Conservation (phyloP, 2,113 vertebrate species). For the Podarcis raffonei region DNA sequence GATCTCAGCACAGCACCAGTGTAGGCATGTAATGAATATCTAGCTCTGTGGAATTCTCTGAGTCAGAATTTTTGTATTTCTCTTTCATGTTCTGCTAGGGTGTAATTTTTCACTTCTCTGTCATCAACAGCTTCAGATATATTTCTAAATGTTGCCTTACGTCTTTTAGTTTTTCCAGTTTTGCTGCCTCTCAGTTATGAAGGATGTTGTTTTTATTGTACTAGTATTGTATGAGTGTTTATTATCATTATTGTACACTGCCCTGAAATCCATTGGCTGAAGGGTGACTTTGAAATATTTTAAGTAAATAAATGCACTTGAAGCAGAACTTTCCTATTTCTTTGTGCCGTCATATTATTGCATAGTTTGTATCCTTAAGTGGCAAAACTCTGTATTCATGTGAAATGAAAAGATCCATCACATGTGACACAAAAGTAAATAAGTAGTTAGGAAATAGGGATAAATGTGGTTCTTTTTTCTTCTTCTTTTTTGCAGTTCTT, state of each 20-base stretch:
- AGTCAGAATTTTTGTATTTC: neutral
- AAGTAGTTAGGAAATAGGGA: neutral
- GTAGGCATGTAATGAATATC: neutral
- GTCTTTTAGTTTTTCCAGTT: too few species aligned
- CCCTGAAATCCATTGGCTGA: too few species aligned
- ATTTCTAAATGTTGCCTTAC: too few species aligned
- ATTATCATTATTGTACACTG: too few species aligned
- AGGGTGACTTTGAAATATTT: too few species aligned
- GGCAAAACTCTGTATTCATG: slow-evolving; percentile 3
- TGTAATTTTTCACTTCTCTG: slow-evolving; percentile 32
- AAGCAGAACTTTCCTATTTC: slow-evolving; percentile 28
- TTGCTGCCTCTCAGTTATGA: too few species aligned
- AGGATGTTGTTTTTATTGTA: too few species aligned
- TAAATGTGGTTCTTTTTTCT: neutral
- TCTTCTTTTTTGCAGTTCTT: rapidly evolving
- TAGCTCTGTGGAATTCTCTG: neutral
- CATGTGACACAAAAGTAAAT: neutral
- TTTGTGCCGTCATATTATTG: neutral
- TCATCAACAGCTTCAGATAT: slow-evolving; percentile 27
- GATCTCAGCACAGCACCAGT: neutral
- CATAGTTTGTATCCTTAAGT: slow-evolving; percentile 3
- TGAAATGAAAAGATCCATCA: neutral
- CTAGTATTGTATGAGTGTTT: too few species aligned
- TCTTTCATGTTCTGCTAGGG: slow-evolving; percentile 8
- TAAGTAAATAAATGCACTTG: neutral